Conservation (phyloP, 2,113 vertebrate species). For the Chlorodrepanis virens region DNA sequence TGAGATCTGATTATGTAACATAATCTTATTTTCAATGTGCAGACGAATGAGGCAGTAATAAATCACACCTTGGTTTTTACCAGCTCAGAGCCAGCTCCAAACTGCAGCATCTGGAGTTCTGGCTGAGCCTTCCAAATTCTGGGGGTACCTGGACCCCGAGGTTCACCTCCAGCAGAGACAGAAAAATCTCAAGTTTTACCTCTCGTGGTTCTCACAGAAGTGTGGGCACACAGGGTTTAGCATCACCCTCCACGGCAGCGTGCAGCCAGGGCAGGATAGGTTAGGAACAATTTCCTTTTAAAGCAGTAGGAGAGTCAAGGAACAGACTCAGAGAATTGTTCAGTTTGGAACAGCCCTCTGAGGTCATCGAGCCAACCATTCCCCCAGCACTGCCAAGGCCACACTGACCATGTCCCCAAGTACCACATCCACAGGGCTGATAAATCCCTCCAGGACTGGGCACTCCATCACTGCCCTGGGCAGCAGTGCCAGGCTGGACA, state of each 20-base stretch:
- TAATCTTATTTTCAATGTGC: neutral
- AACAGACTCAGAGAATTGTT: neutral
- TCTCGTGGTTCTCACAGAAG: rapidly evolving
- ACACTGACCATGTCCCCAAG: neutral
- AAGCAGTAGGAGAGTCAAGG: neutral
- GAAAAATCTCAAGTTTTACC: neutral
- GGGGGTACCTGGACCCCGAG: neutral
- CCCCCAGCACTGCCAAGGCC: neutral
- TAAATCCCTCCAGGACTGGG: rapidly evolving
- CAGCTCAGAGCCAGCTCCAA: neutral
- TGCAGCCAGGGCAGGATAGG: neutral
- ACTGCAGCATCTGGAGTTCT: neutral
- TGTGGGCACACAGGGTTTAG: rapidly evolving
- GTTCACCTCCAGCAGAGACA: neutral
- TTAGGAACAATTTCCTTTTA: neutral
- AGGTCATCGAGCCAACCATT: rapidly evolving
- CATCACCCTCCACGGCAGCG: rapidly evolving
- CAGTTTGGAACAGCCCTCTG: neutral
- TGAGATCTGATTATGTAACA: neutral
- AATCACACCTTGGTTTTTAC: neutral
- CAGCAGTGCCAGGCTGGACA: neutral
- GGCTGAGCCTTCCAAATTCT: neutral
- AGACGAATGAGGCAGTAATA: neutral
- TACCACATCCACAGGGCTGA: neutral
- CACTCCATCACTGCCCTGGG: neutral